These are phyloP conservation scores for Lepidostoma basale DNA, from an alignment of 1,140 invertebrate genomes.

Conservation along the genomic window DNA sequence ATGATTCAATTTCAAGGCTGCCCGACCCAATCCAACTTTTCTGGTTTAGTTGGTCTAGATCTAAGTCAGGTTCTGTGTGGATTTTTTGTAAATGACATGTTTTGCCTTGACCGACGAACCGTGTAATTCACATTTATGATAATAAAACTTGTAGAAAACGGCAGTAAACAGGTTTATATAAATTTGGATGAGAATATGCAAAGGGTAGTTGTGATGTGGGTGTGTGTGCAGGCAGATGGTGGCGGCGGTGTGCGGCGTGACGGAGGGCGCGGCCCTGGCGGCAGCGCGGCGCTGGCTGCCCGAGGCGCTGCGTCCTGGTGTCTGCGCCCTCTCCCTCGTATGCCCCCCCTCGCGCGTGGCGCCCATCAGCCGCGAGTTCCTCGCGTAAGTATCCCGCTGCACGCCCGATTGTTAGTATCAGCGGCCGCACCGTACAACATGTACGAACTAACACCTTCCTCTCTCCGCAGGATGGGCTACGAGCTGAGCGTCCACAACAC, in stretches of 20 bases:
- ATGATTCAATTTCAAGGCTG: no score
- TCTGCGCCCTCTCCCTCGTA: slow-evolving; percentile 69
- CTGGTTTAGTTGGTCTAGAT: no score
- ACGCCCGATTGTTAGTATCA: slow-evolving; percentile 54
- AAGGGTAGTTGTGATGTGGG: no score
- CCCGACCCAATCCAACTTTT: no score
- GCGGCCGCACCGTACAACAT: background rate
- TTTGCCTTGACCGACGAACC: no score
- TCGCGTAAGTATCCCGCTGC: slow-evolving; percentile 61
- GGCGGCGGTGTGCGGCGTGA: slow-evolving; percentile 70
- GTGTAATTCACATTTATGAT: background rate
- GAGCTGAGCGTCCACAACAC: slow-evolving; percentile 58
- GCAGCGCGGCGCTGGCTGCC: slow-evolving; percentile 75
- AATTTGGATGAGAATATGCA: no score
- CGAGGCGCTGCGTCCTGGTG: slow-evolving; percentile 66
- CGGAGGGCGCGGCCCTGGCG: slow-evolving; percentile 65
- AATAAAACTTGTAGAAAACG: no score
- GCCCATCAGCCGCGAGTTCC: slow-evolving; percentile 69
- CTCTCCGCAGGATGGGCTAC: slow-evolving; percentile 56
- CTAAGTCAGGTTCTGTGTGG: no score
- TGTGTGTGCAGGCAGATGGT: slow-evolving; percentile 68
- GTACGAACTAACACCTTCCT: background rate
- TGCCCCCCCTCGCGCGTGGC: slow-evolving; percentile 78
- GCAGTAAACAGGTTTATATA: no score
- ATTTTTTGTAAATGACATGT: no score